Evolutionary conservation across 1,140 invertebrate genomes (phyloP), one percentile per base, ranked within the genome.

Genomic region (Rhagoletis pomonella): DNA sequence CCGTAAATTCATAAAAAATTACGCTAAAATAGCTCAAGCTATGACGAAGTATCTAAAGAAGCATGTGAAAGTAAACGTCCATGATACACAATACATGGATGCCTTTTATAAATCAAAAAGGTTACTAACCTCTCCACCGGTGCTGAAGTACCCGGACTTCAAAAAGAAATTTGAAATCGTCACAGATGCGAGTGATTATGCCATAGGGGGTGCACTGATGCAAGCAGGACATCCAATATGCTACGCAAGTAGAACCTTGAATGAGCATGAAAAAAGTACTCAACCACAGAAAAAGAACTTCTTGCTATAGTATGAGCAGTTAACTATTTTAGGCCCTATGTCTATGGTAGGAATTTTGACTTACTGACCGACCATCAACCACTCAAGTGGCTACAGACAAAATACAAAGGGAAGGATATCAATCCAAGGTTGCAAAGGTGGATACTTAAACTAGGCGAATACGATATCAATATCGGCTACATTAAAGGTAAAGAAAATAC

Each of bases 241-340:
- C 6, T 94, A 92, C 89, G 91, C 92, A 0, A 93, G 91, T 64
- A 85, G 93, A 62, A 91, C 89, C 12, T 87, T 94, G 55, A 94
- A 93, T 88, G 87, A 90, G 55, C 90, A 91, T 4, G 93, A 89
- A 42, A n/a, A 85, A 93, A 92, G 88, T 94, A 93, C 89, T 91
- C 86, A 87, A 91, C 89, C 17, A 62, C 10, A n/a, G n/a, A n/a
- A n/a, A n/a, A n/a, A n/a, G n/a, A n/a, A n/a, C n/a, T n/a, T n/a
- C n/a, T n/a, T n/a, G n/a, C n/a, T n/a, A n/a, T n/a, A n/a, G n/a
- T n/a, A n/a, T n/a, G n/a, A n/a, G n/a, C n/a, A 4, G 17, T n/a
- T 4, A 39, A 69, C 9, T 69, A 69, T 69, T 69, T 69, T 39
- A 39, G 67, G 17, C 69, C 69, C 6, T 73, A 73, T 50, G 10